phyloP scores from a whole-genome alignment of 2,888 invertebrate species.

The Drosophila melanosoma region DNA sequence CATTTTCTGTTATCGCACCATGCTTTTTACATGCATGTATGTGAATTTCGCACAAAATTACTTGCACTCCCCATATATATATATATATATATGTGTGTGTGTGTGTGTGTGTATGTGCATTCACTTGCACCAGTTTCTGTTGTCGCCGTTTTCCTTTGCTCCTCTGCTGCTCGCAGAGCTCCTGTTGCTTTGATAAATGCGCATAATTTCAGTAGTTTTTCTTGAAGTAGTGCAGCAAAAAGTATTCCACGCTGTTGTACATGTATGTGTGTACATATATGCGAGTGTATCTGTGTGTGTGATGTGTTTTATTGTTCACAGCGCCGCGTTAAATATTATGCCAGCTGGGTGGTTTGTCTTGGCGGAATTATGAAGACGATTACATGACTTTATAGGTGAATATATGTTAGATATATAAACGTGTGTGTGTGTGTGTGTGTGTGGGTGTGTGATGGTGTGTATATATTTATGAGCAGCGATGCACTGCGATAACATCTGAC shows the following conservation, averaged over 20 bases:
- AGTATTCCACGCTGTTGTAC: constrained; percentile 9
- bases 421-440: constrained; percentile 13
- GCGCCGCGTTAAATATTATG: constrained; percentile 75
- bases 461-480: constrained; percentile 70
- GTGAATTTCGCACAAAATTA: constrained; percentile 72
- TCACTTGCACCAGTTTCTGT: constrained; percentile 50
- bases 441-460: constrained; percentile 27
- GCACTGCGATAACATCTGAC: constrained; percentile 61
- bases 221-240: constrained; percentile 52
- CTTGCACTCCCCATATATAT: constrained; percentile 57
- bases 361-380: constrained; percentile 79
- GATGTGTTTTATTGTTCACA: constrained; percentile 76
- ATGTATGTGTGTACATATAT: constrained; percentile 6
- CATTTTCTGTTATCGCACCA: constrained; percentile 27
- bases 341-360: constrained; percentile 70
- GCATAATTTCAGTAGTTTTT: constrained; percentile 79
- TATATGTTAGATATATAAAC: constrained; percentile 38
- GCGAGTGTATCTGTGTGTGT: constrained; percentile 19
- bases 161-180: constrained; percentile 6
- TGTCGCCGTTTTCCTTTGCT: constrained; percentile 25
- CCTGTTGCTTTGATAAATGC: constrained; percentile 74
- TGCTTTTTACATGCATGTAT: constrained; percentile 16
- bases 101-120: constrained; percentile 46
- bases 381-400: constrained; percentile 76
- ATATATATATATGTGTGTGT: constrained; percentile 49